These are phyloP conservation scores for Drosophila vallismaia DNA, from an alignment of 2,888 invertebrate genomes.

Conservation along the genomic window DNA sequence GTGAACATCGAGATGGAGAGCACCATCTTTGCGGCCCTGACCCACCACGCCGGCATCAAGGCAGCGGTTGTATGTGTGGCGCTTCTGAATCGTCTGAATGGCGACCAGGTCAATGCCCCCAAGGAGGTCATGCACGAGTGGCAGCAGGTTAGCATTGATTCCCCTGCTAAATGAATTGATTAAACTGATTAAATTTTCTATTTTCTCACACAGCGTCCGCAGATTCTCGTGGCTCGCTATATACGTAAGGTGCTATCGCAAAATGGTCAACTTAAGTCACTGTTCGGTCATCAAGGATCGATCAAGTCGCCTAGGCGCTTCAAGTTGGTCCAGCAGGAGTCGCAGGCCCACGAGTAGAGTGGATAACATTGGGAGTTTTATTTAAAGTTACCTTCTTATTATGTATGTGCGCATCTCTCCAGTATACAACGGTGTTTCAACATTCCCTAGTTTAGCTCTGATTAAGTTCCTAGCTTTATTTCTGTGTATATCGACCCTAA, in stretches of 20 bases:
- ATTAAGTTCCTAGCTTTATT: conserved; percentile 57
- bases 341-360: conserved; percentile 93
- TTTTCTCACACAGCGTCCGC: conserved; percentile 87
- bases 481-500: conserved; percentile 42
- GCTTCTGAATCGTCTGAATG: conserved; percentile 94
- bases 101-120: conserved; percentile 95
- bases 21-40: conserved; percentile 95
- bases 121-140: conserved; percentile 95
- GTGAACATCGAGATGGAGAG: conserved; percentile 99
- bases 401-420: conserved; percentile 33
- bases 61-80: conserved; percentile 98
- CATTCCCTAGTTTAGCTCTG: conserved; percentile 68
- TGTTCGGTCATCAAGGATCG: conserved; percentile 90
- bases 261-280: conserved; percentile 89
- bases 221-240: conserved; percentile 91
- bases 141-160: conserved; percentile 86
- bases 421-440: conserved; percentile 62
- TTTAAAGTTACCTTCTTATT: conserved; percentile 47
- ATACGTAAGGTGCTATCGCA: conserved; percentile 92
- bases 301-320: conserved; percentile 94
- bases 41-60: conserved; percentile 95
- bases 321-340: conserved; percentile 95
- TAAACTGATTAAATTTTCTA: not conserved
- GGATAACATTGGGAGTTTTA: conserved; percentile 5
- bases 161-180: not conserved